phyloP scores from a whole-genome alignment of 2,113 vertebrate species.

The Gracilinanus agilis region DNA sequence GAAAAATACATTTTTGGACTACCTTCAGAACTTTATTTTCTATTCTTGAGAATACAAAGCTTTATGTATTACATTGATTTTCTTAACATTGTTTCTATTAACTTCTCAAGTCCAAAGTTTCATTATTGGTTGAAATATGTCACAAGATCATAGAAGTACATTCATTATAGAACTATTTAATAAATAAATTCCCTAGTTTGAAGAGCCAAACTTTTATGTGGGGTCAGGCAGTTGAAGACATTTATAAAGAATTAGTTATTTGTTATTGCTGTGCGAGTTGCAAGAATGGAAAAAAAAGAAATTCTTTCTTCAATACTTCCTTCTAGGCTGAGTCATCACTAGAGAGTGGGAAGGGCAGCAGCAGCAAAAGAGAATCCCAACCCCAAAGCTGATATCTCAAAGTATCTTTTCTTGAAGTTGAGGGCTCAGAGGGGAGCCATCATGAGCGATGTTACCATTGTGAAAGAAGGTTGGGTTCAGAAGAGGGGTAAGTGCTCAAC shows the following conservation, averaged over 20 bases:
- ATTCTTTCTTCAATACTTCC: slow-evolving; percentile 91
- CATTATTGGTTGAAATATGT: slow-evolving; percentile 65
- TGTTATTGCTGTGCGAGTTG: slow-evolving; percentile 87
- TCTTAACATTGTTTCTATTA: slow-evolving; percentile 66
- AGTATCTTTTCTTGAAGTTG: slow-evolving; percentile 90
- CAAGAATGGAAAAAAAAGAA: slow-evolving; percentile 87
- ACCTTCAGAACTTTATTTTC: slow-evolving; percentile 52
- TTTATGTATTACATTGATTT: slow-evolving; percentile 64
- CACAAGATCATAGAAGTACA: slow-evolving; percentile 69
- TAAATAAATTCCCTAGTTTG: slow-evolving; percentile 70
- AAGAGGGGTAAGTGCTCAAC: slow-evolving; percentile 94
- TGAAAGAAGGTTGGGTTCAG: slow-evolving; percentile 99
- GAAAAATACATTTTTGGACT: slow-evolving; percentile 17
- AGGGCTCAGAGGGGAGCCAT: slow-evolving; percentile 93
- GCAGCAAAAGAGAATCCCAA: slow-evolving; percentile 86
- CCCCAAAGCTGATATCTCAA: slow-evolving; percentile 86
- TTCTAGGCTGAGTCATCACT: slow-evolving; percentile 97
- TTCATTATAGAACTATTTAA: slow-evolving; percentile 78
- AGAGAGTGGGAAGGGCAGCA: slow-evolving; percentile 91
- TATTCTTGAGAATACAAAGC: slow-evolving; percentile 8
- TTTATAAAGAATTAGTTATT: slow-evolving; percentile 88
- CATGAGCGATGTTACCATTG: slow-evolving; percentile 99
- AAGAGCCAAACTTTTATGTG: slow-evolving; percentile 80
- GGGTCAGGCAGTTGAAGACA: slow-evolving; percentile 81
- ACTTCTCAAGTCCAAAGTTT: slow-evolving; percentile 60